Evolutionary conservation across 2,797 vertebrate species (phyloP).

Genomic region (Acomys russatus): DNA sequence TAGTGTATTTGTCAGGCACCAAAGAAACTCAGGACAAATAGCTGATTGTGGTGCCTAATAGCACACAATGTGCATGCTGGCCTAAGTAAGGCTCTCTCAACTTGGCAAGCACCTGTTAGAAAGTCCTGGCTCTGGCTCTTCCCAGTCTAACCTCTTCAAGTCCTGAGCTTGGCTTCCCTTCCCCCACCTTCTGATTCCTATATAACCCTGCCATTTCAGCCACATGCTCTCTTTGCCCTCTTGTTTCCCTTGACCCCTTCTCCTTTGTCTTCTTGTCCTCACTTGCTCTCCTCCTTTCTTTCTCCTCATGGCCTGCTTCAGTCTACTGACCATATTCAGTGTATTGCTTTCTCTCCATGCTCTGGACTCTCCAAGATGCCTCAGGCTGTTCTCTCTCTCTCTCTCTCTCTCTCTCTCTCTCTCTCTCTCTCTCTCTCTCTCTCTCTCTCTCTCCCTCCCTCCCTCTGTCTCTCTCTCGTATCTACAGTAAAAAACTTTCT

Average conservation of each 20-base stretch:
- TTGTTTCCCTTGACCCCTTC: too few relatives aligned
- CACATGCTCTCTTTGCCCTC: background rate
- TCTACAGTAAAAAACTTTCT: background rate
- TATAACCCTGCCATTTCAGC: background rate
- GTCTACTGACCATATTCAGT: background rate
- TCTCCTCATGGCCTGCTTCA: background rate
- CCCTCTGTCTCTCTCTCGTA: background rate
- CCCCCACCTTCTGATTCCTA: background rate
- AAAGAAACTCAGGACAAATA: background rate
- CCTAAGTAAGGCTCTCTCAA: background rate
- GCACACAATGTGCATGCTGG: background rate
- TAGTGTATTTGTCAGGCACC: conserved; percentile 1
- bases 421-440: background rate
- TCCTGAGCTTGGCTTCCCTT: background rate
- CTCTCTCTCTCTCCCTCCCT: background rate
- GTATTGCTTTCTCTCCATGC: background rate
- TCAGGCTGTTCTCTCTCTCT: background rate
- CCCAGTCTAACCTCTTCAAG: background rate
- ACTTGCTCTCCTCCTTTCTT: background rate
- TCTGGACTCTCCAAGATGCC: background rate
- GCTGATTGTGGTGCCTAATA: background rate
- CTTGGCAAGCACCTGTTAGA: background rate
- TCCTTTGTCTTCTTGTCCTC: background rate
- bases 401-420: background rate
- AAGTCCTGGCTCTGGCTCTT: background rate